These are phyloP conservation scores for Hipposideros larvatus DNA, from an alignment of 2,797 vertebrate genomes.

Conservation along the genomic window DNA sequence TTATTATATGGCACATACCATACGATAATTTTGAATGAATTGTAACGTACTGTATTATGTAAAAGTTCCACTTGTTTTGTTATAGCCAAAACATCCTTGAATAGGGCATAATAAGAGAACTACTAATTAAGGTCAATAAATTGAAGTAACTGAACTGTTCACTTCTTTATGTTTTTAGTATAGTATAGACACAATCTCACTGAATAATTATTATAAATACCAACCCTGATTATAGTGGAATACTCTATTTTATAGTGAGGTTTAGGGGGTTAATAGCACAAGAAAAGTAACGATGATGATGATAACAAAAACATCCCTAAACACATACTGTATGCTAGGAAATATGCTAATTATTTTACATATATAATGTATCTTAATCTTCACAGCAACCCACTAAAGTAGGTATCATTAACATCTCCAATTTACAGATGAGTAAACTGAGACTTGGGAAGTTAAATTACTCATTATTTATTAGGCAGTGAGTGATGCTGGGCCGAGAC, in stretches of 20 bases:
- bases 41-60: conserved; percentile 8
- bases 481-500: not conserved
- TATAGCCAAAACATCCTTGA: conserved; percentile 5
- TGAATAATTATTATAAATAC: not conserved
- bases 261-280: not conserved
- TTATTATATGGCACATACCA: not conserved
- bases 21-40: conserved; percentile 15
- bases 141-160: not conserved
- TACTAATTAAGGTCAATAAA: not conserved
- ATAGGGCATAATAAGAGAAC: not conserved
- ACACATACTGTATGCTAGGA: not conserved
- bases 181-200: not conserved
- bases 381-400: not conserved
- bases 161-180: conserved; percentile 47
- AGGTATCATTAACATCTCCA: not conserved
- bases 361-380: not conserved
- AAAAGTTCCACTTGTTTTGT: not conserved
- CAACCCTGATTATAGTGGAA: not conserved
- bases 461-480: not conserved
- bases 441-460: not conserved
- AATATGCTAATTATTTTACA: not conserved
- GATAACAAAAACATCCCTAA: not conserved
- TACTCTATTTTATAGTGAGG: not conserved
- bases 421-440: conserved; percentile 30
- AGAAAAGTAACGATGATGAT: not conserved